Evolutionary conservation across 2,113 vertebrate species (phyloP).

Genomic region (Sisor rabdophorus): DNA sequence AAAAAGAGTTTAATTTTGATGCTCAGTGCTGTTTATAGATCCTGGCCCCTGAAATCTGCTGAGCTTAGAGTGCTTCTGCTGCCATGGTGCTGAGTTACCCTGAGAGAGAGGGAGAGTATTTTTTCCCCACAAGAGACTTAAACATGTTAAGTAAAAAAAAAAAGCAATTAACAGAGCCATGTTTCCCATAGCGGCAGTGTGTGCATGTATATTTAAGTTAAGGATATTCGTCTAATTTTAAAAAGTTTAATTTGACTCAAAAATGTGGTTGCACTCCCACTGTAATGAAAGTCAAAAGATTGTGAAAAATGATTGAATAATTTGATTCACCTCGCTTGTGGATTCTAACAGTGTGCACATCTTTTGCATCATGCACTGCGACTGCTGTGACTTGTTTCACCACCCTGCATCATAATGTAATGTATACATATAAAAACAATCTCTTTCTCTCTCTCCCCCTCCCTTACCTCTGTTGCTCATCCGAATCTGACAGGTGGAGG

Average conservation of each 20-base stretch:
- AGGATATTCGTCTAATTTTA: no score
- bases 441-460: slow-evolving; percentile 49
- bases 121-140: neutral
- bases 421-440: slow-evolving; percentile 15
- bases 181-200: no score
- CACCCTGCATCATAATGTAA: slow-evolving; percentile 7
- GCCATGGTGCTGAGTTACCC: slow-evolving; percentile 57
- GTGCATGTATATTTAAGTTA: no score
- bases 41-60: slow-evolving; percentile 59
- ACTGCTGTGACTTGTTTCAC: neutral
- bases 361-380: neutral
- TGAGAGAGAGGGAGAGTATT: slow-evolving; percentile 46
- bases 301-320: no score
- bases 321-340: neutral
- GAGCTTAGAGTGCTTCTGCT: slow-evolving; percentile 55
- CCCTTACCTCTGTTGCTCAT: slow-evolving; percentile 58
- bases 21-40: slow-evolving; percentile 61
- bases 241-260: no score
- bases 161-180: no score
- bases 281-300: no score
- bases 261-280: no score
- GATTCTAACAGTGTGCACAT: neutral
- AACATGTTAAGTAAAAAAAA: neutral
- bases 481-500: slow-evolving; percentile 79
- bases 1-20: neutral